These are phyloP conservation scores for Lamprologus lemairii DNA, from an alignment of 2,113 vertebrate species.

Conservation along the genomic window DNA sequence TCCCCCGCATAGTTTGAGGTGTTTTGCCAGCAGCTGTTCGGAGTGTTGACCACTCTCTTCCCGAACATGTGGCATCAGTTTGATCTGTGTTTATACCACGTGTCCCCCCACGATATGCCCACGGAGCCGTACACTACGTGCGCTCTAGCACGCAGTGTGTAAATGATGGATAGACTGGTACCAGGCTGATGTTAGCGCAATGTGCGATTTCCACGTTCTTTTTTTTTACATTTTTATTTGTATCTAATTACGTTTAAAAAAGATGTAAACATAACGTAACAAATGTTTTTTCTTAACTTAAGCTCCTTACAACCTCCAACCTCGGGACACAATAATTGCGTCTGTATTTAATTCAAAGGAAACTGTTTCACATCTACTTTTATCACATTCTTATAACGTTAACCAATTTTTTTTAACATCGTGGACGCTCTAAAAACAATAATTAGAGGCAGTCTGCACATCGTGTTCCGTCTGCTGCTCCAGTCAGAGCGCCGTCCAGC, in stretches of 20 bases:
- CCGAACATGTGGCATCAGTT: neutral
- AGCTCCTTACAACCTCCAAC: neutral
- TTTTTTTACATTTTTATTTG: neutral
- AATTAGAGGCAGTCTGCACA: neutral
- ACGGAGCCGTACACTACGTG: neutral
- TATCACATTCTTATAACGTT: neutral
- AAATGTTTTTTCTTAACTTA: neutral
- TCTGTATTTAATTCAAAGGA: neutral
- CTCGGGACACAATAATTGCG: fast-evolving
- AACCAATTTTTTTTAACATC: fast-evolving
- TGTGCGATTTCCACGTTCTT: neutral
- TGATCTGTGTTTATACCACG: neutral
- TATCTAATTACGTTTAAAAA: neutral
- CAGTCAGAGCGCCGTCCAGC: conserved; percentile 22
- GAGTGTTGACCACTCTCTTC: neutral
- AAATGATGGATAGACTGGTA: neutral
- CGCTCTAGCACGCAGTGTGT: neutral
- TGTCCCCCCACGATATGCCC: no score
- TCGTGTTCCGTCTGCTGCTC: neutral
- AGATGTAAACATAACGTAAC: neutral
- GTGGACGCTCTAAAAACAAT: neutral
- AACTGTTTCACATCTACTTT: neutral
- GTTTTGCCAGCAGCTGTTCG: neutral
- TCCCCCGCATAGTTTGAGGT: neutral
- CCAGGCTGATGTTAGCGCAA: neutral